Evolutionary conservation across 2,888 invertebrate genomes (phyloP).

Genomic region (Pediacus dermestoides): DNA sequence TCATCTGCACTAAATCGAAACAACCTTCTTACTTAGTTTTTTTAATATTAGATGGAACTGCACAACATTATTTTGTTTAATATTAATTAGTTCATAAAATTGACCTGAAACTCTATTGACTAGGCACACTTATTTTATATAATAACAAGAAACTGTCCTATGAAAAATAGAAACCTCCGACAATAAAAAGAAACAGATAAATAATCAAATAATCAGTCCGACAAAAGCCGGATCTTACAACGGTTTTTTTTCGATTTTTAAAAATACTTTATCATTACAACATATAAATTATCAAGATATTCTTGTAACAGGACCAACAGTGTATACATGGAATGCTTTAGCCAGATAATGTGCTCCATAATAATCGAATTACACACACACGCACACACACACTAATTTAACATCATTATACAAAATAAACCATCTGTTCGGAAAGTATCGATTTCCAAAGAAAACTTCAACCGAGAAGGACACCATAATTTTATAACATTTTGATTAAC

Average conservation of each 20-base stretch:
- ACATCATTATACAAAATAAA: slow-evolving; percentile 49
- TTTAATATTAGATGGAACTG: slow-evolving; percentile 42
- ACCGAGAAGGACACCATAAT: slow-evolving; percentile 29
- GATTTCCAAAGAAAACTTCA: slow-evolving; percentile 42
- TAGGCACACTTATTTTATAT: slow-evolving; percentile 61
- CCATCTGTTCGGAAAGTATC: slow-evolving; percentile 41
- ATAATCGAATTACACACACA: slow-evolving; percentile 42
- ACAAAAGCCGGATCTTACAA: slow-evolving; percentile 39
- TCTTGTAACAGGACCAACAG: slow-evolving; percentile 53
- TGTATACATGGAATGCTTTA: slow-evolving; percentile 52
- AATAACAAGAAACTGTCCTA: slow-evolving; percentile 56
- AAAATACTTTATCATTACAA: slow-evolving; percentile 52
- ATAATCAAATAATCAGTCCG: slow-evolving; percentile 45
- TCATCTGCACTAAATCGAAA: too few relatives aligned
- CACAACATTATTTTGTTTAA: slow-evolving; percentile 43
- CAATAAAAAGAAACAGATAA: slow-evolving; percentile 51
- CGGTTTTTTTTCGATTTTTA: slow-evolving; percentile 48
- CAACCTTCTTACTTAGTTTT: too few relatives aligned
- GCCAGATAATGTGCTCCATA: slow-evolving; percentile 53
- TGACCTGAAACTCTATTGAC: slow-evolving; percentile 63
- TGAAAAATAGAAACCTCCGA: slow-evolving; percentile 55
- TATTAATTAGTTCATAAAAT: slow-evolving; percentile 43
- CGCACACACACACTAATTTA: slow-evolving; percentile 33
- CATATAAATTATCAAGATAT: slow-evolving; percentile 51
- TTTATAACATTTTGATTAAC: slow-evolving; percentile 47